Percentiles rank a stretch among this genome's conserved stretches.
phyloP scores from a whole-genome alignment of 2,888 invertebrate species.

The Drosophila maculinotata region DNA sequence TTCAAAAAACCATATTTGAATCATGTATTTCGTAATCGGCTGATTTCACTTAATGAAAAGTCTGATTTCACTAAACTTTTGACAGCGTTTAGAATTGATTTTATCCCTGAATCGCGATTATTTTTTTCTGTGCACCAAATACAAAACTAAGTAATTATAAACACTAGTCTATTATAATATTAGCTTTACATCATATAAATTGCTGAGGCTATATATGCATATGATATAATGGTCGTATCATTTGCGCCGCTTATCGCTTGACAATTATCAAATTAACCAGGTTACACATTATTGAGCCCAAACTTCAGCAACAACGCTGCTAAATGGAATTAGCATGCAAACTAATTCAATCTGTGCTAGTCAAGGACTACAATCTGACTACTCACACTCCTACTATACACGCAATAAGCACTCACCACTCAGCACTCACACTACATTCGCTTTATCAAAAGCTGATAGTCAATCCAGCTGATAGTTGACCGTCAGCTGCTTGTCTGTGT shows the following conservation, averaged over 20 bases:
- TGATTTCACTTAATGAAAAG: too few species aligned
- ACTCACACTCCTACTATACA: not conserved
- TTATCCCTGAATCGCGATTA: too few species aligned
- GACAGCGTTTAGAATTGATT: too few species aligned
- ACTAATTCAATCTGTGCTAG: slow-evolving; percentile 37
- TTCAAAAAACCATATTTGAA: too few species aligned
- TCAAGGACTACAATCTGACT: slow-evolving; percentile 13
- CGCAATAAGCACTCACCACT: not conserved
- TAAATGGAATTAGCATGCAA: slow-evolving; percentile 44
- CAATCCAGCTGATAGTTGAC: slow-evolving; percentile 21
- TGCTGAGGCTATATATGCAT: slow-evolving; percentile 2
- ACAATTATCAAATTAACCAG: slow-evolving; percentile 47
- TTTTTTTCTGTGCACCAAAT: too few species aligned
- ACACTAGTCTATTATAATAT: too few species aligned
- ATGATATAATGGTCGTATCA: slow-evolving; percentile 12
- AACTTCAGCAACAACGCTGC: slow-evolving; percentile 18
- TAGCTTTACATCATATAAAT: not conserved
- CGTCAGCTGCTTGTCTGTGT: slow-evolving; percentile 1
- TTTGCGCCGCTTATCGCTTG: slow-evolving; percentile 30
- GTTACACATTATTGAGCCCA: slow-evolving; percentile 7
- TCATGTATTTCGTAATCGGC: too few species aligned
- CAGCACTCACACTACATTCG: slow-evolving; percentile 3
- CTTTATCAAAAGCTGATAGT: slow-evolving; percentile 7
- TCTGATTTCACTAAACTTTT: too few species aligned
- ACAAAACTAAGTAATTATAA: too few species aligned